Conservation (phyloP, 2,888 invertebrate species). For the Acrobasis consociella region DNA sequence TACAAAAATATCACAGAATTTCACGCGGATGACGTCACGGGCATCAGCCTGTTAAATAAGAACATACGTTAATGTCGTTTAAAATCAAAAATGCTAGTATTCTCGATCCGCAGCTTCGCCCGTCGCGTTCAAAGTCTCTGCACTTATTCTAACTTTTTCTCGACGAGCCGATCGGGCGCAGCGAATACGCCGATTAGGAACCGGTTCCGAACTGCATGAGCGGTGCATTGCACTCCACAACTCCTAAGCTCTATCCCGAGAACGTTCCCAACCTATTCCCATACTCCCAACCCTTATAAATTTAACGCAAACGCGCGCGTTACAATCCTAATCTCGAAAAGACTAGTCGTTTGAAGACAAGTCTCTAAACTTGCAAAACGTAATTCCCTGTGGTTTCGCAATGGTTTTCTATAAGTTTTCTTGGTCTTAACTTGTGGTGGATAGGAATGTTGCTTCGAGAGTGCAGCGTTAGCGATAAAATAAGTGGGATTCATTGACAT, state of each 20-base stretch:
- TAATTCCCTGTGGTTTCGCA: slow-evolving; percentile 39
- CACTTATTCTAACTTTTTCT: slow-evolving; percentile 73
- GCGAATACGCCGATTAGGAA: slow-evolving; percentile 72
- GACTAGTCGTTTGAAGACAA: slow-evolving; percentile 39
- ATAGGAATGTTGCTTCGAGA: slow-evolving; percentile 45
- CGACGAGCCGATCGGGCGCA: slow-evolving; percentile 56
- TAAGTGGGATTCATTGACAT: slow-evolving; percentile 73
- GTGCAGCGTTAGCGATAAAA: slow-evolving; percentile 57
- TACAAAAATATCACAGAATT: too few relatives aligned
- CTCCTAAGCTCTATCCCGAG: slow-evolving; percentile 46
- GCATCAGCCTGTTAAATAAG: neutral
- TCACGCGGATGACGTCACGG: too few relatives aligned
- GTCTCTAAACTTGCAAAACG: slow-evolving; percentile 47
- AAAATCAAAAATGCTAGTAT: neutral
- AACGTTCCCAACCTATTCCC: slow-evolving; percentile 47
- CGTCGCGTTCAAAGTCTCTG: slow-evolving; percentile 37
- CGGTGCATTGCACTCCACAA: slow-evolving; percentile 63
- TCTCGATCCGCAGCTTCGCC: neutral
- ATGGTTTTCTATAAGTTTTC: slow-evolving; percentile 42
- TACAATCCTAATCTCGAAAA: slow-evolving; percentile 2
- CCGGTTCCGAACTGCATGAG: slow-evolving; percentile 62
- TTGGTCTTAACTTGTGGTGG: slow-evolving; percentile 38
- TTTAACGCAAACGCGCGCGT: slow-evolving; percentile 51
- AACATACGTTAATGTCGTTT: neutral
- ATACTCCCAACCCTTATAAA: slow-evolving; percentile 37